Conservation (phyloP, 2,888 invertebrate species). For the Zhuqinia jingwanae region DNA sequence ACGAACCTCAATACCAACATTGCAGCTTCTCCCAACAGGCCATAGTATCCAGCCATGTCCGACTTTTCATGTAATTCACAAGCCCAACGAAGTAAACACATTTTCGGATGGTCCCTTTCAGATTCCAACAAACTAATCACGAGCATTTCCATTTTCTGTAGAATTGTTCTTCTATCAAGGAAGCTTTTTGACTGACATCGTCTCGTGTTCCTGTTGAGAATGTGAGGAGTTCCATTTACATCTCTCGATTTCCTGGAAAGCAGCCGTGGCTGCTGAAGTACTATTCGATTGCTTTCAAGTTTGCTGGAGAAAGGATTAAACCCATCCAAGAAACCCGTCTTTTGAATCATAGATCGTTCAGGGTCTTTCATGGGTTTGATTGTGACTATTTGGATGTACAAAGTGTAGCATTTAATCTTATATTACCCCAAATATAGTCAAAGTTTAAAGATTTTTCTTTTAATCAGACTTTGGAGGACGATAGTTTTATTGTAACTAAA, state of each 20-base stretch:
- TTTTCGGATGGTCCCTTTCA: conserved; percentile 58
- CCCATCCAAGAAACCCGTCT: too few relatives aligned
- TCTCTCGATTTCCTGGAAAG: conserved; percentile 19
- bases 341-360: too few relatives aligned
- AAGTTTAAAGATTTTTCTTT: too few relatives aligned
- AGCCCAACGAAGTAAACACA: conserved; percentile 74
- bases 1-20: conserved; percentile 35
- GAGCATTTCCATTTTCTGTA: conserved; percentile 73
- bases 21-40: conserved; percentile 23
- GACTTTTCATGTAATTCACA: conserved; percentile 76
- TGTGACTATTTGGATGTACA: not conserved
- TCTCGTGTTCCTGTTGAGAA: not conserved
- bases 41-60: conserved; percentile 57
- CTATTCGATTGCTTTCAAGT: not conserved
- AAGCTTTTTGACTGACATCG: conserved; percentile 18
- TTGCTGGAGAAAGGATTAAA: too few relatives aligned
- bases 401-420: too few relatives aligned
- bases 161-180: conserved; percentile 36
- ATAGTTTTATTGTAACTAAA: too few relatives aligned
- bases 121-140: conserved; percentile 53
- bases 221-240: not conserved
- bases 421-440: too few relatives aligned
- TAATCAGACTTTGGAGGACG: too few relatives aligned
- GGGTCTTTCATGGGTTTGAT: too few relatives aligned
- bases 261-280: not conserved